Conservation (phyloP, 1,140 invertebrate genomes). For the Anastatus disparis region DNA sequence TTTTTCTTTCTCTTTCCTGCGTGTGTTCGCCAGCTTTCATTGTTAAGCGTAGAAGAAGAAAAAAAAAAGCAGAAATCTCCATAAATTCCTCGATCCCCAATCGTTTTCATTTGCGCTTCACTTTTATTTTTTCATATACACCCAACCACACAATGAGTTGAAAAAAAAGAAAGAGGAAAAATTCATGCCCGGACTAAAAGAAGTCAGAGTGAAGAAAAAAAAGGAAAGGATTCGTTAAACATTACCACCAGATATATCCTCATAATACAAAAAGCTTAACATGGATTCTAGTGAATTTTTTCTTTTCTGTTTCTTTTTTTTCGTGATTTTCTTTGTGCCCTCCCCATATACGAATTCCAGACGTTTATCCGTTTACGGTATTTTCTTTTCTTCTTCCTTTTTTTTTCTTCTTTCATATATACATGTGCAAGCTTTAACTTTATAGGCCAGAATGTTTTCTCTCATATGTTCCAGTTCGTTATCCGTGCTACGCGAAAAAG, state of each 20-base stretch:
- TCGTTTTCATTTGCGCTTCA: slow-evolving; percentile 24
- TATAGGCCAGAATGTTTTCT: no score
- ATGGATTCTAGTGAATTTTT: no score
- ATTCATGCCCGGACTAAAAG: not conserved
- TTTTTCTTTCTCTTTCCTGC: no score
- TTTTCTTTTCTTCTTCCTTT: no score
- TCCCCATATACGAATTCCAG: not conserved
- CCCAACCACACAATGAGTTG: not conserved
- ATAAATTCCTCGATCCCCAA: slow-evolving; percentile 32
- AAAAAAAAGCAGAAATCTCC: not conserved
- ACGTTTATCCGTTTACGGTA: slow-evolving; percentile 9
- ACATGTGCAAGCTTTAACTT: no score
- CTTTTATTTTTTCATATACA: not conserved
- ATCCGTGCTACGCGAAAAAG: not conserved
- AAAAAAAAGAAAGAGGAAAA: not conserved
- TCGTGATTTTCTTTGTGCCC: not conserved
- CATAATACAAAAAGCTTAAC: not conserved
- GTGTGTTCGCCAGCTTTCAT: not conserved
- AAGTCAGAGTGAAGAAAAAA: not conserved
- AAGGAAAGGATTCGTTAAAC: slow-evolving; percentile 24
- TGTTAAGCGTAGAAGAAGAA: slow-evolving; percentile 10
- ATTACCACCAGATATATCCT: slow-evolving; percentile 5
- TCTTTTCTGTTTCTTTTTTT: not conserved
- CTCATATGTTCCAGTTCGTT: not conserved
- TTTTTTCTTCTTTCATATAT: no score